Conservation (phyloP, 2,113 vertebrate genomes). For the Psilopogon haemacephalus region DNA sequence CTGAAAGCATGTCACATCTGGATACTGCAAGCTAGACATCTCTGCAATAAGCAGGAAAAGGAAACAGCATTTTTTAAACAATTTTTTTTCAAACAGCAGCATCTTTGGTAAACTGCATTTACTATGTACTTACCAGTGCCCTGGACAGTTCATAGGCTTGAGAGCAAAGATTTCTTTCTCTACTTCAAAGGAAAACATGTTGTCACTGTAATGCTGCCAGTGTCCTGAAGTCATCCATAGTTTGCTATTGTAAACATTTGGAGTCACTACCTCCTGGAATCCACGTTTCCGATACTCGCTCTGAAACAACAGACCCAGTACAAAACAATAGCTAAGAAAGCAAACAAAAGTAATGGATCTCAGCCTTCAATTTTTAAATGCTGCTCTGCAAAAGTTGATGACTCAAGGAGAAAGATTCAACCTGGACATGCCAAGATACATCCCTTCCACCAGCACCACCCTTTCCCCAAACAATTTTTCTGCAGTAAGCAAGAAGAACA, state of each 20-base stretch:
- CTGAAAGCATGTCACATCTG: neutral
- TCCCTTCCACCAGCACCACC: neutral
- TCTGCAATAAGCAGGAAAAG: neutral
- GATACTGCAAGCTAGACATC: neutral
- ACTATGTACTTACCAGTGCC: constrained; percentile 86
- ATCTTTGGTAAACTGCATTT: neutral
- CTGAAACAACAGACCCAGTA: constrained; percentile 68
- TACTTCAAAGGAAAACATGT: constrained; percentile 98
- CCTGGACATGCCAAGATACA: neutral
- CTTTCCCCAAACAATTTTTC: neutral
- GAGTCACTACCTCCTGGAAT: constrained; percentile 96
- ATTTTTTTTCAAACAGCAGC: neutral
- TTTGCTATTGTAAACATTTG: constrained; percentile 96
- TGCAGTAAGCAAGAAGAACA: neutral
- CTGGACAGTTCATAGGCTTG: constrained; percentile 98
- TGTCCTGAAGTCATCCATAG: constrained; percentile 97
- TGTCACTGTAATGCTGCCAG: constrained; percentile 98
- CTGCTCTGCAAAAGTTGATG: accelerated
- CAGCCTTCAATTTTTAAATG: neutral
- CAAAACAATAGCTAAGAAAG: neutral
- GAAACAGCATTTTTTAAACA: neutral
- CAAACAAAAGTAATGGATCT: neutral
- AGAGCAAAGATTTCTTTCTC: constrained; percentile 96
- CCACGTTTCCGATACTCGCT: constrained; percentile 91
- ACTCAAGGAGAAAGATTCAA: neutral